phyloP scores from a whole-genome alignment of 2,888 invertebrate species.

The Drosophila mercatorum region DNA sequence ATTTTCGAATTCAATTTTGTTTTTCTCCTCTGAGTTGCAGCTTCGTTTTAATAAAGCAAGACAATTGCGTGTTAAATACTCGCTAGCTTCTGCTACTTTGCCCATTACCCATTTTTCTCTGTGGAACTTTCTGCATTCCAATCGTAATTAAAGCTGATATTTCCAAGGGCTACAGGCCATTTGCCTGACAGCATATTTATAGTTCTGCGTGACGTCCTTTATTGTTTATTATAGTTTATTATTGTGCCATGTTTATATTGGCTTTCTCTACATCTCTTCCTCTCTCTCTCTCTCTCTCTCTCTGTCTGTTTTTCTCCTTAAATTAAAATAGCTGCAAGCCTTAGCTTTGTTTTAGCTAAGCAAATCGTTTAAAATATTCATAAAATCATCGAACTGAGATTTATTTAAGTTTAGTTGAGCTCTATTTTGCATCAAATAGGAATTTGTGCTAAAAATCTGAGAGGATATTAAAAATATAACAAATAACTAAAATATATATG shows the following conservation, averaged over 20 bases:
- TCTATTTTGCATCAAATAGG: neutral
- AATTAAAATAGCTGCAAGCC: neutral
- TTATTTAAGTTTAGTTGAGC: neutral
- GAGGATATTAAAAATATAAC: neutral
- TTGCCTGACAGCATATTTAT: neutral
- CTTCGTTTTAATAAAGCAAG: too few relatives aligned
- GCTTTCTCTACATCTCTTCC: neutral
- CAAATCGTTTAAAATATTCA: neutral
- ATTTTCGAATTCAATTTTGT: too few relatives aligned
- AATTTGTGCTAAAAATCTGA: neutral
- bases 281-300: neutral
- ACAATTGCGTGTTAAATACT: too few relatives aligned
- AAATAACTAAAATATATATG: neutral
- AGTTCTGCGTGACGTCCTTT: neutral
- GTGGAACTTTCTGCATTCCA: neutral
- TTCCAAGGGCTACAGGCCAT: neutral
- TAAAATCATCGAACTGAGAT: slow-evolving; percentile 2
- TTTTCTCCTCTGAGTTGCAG: too few relatives aligned
- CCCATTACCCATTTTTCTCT: neutral
- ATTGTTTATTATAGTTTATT: neutral
- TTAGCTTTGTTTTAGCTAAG: neutral
- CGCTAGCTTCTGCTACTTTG: neutral
- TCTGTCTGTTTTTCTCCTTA: neutral
- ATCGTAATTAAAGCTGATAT: neutral
- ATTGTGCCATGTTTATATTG: neutral